phyloP scores from a whole-genome alignment of 2,113 vertebrate species.

The Hoplias malabaricus region DNA sequence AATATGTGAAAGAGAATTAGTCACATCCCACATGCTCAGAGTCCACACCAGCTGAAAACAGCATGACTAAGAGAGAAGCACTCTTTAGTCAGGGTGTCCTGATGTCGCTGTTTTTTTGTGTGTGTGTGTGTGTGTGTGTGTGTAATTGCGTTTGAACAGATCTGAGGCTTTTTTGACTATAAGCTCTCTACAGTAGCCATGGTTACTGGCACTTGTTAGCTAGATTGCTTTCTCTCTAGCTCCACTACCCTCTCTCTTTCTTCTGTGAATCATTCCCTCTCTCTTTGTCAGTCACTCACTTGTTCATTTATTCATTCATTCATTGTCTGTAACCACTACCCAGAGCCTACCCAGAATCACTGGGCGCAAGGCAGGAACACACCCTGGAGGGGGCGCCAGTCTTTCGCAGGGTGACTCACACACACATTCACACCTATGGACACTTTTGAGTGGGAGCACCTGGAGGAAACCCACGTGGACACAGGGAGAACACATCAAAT shows the following conservation, averaged over 20 bases:
- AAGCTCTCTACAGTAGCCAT: constrained; percentile 20
- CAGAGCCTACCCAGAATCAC: too few relatives aligned
- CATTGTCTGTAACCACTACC: too few relatives aligned
- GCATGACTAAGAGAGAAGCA: constrained; percentile 55
- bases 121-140: constrained; percentile 40
- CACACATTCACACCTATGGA: neutral
- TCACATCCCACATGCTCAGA: constrained; percentile 62
- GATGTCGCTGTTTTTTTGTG: constrained; percentile 34
- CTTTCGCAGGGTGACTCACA: too few relatives aligned
- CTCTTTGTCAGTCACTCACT: neutral
- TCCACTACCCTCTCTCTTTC: neutral
- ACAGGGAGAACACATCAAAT: too few relatives aligned
- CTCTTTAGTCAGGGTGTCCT: constrained; percentile 20
- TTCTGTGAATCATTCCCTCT: constrained; percentile 3
- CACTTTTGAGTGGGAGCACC: too few relatives aligned
- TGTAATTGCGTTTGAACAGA: constrained; percentile 20
- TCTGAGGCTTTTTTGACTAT: constrained; percentile 15
- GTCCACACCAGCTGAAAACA: constrained; percentile 56
- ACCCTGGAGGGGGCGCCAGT: too few relatives aligned
- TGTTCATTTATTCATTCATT: too few relatives aligned
- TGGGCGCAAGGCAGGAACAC: too few relatives aligned
- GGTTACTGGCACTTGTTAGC: constrained; percentile 26
- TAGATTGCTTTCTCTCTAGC: neutral
- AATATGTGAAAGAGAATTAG: constrained; percentile 58
- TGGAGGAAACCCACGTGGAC: too few relatives aligned